Percentiles rank a stretch among this genome's conserved stretches.
These are phyloP conservation scores for Plebejus anna DNA, from an alignment of 2,888 invertebrate species.

Conservation along the genomic window DNA sequence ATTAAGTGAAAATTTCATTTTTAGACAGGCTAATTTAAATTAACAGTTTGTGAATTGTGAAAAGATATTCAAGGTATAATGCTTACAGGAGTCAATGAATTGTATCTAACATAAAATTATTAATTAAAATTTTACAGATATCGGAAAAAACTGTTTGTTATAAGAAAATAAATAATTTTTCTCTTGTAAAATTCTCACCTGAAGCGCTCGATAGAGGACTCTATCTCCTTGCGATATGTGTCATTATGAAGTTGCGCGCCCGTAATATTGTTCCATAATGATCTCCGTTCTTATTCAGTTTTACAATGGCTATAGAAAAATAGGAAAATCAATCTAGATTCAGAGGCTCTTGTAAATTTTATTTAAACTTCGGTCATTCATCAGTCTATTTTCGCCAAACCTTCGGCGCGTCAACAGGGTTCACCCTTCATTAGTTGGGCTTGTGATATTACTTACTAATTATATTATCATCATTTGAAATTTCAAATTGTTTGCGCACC, in stretches of 20 bases:
- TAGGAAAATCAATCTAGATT: slow-evolving; percentile 23
- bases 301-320: slow-evolving; percentile 25
- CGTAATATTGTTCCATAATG: slow-evolving; percentile 19
- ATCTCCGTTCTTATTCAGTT: slow-evolving; percentile 23
- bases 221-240: neutral
- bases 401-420: neutral
- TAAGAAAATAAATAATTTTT: slow-evolving; percentile 10
- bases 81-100: neutral
- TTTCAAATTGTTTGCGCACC: neutral
- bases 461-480: neutral
- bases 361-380: slow-evolving; percentile 1
- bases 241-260: neutral
- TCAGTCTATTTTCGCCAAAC: neutral
- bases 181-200: neutral
- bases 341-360: slow-evolving; percentile 24
- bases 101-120: neutral
- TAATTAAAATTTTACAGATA: slow-evolving; percentile 2
- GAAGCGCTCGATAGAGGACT: neutral
- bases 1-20: neutral
- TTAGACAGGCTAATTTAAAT: neutral
- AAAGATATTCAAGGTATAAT: neutral
- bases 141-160: slow-evolving; percentile 7
- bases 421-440: slow-evolving; percentile 13
- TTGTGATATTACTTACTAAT: neutral
- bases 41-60: neutral